Conservation (phyloP, 2,888 invertebrate genomes). For the Ryuthela nishihirai region DNA sequence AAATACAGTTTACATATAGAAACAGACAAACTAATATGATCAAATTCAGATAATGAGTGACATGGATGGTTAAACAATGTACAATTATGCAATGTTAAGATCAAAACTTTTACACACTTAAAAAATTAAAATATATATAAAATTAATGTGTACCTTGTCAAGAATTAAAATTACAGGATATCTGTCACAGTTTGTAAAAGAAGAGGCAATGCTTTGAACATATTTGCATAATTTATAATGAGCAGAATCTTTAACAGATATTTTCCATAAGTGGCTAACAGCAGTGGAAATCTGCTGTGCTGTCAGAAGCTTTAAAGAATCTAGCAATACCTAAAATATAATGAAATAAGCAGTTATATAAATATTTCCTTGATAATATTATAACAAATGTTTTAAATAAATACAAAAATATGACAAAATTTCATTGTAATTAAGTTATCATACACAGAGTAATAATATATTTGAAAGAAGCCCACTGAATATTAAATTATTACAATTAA, state of each 20-base stretch:
- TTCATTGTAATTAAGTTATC: too few relatives aligned
- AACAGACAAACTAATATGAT: too few relatives aligned
- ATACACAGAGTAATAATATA: too few relatives aligned
- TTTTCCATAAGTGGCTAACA: constrained; percentile 20
- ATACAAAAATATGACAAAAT: neutral
- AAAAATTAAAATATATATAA: too few relatives aligned
- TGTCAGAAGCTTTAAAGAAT: constrained; percentile 14
- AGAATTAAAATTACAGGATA: constrained; percentile 44
- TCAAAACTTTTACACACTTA: too few relatives aligned
- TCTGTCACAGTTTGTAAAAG: constrained; percentile 15
- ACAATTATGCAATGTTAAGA: too few relatives aligned
- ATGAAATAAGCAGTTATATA: neutral
- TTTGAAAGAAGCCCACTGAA: too few relatives aligned
- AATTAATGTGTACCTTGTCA: constrained; percentile 37
- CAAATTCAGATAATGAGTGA: too few relatives aligned
- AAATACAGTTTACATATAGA: too few relatives aligned
- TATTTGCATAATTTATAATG: constrained; percentile 6
- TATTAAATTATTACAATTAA: too few relatives aligned
- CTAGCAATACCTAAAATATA: constrained; percentile 13
- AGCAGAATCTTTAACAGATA: constrained; percentile 3
- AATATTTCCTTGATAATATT: neutral
- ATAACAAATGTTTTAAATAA: neutral
- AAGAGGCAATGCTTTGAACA: neutral
- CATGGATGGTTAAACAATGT: too few relatives aligned
- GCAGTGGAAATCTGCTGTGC: constrained; percentile 11